Evolutionary conservation across 2,113 vertebrate species (phyloP).

Genomic region (Alces alces): DNA sequence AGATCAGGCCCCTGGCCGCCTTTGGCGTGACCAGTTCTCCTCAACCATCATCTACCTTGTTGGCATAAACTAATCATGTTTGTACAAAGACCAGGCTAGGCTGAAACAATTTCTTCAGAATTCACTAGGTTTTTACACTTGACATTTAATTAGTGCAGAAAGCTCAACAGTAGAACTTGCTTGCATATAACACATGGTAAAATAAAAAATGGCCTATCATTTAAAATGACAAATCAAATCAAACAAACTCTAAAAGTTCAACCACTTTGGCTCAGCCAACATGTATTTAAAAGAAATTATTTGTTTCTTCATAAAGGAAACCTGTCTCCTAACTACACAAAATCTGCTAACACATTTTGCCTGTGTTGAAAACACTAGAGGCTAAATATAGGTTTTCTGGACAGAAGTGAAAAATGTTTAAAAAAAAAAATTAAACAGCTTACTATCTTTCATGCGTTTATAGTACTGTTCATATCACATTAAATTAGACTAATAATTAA

Average conservation of each 20-base stretch:
- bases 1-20: neutral
- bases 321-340: neutral
- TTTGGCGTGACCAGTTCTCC: neutral
- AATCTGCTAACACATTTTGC: neutral
- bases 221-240: neutral
- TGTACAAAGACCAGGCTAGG: neutral
- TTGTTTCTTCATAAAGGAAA: neutral
- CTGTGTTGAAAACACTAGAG: neutral
- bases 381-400: neutral
- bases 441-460: neutral
- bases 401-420: neutral
- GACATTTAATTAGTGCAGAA: neutral
- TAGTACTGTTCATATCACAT: neutral
- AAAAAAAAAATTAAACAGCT: neutral
- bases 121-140: neutral
- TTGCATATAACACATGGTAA: neutral
- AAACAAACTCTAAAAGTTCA: constrained; percentile 1
- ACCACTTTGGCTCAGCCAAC: neutral
- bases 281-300: neutral
- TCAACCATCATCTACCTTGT: no score
- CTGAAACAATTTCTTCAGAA: neutral
- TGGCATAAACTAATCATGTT: neutral
- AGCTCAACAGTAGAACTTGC: neutral
- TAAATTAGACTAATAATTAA: neutral
- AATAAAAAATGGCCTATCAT: neutral